Base-by-base conservation (phyloP, 2,113 vertebrate genomes). In the Seriola rivoliana region DNA sequence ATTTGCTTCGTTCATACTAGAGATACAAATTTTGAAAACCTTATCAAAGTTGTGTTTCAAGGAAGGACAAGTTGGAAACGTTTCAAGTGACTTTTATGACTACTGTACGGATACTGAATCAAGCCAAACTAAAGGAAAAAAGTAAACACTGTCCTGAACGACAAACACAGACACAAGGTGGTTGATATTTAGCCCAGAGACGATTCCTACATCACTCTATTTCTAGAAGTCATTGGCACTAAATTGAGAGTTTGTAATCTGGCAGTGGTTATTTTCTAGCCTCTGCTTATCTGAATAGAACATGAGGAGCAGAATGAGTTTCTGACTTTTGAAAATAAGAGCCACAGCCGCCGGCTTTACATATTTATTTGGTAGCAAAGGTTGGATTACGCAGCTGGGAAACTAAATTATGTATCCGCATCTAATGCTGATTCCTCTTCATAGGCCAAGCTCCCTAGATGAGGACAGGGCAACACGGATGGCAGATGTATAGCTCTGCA, bases 361-460 rank as follows among this genome's bases (percentile, higher is more conserved):
- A 85, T 91, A 85, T 92, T 93, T 89, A 92, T 93, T 92, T 84
- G 70, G 88, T 87, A 73, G 81, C 90, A 92, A 89, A 93, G 88
- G 88, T 89, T 92, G 82, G 44, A 85, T 81, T 85, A 85, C 81
- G 38, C 78, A 86, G 77, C 75, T 75, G 80, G 74, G 64, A 69
- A 90, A 85, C 62, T 88, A 89, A 94, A 95, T 93, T 85, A 92
- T 92, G 65, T 85, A 86, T 91, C 73, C 62, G 76, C 81, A 72
- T 82, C 71, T 75, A 88, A 91, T 69, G 65, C 76, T 64, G 76
- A 71, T 85, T 93, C 76, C 50, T 86, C 67, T 90, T 81, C 73
- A 81, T 58, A 65, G 79, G 76, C 84, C 80, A 77, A 70, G 72
- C 72, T 77, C 78, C 88, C 74, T 77, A 87, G 84, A 86, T 62